Conservation (phyloP, 2,113 vertebrate species). For the Aptenodytes patagonicus region DNA sequence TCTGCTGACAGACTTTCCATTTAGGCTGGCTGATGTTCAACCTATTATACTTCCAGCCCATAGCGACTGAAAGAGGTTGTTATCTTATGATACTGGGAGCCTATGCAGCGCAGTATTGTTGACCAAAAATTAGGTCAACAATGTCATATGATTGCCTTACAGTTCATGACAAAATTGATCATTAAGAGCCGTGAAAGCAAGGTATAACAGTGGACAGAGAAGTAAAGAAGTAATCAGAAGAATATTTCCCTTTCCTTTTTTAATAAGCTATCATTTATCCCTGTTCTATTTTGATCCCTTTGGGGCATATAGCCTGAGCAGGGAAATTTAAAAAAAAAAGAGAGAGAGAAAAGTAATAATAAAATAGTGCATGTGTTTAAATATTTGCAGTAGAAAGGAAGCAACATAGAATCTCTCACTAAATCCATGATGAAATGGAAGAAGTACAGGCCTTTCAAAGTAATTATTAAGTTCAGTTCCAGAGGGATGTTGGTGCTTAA, state of each 20-base stretch:
- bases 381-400: conserved; percentile 18
- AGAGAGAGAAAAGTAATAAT: neutral
- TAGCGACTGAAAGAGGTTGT: neutral
- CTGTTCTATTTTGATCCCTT: neutral
- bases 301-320: neutral
- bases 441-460: neutral
- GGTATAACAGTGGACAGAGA: neutral
- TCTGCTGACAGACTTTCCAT: neutral
- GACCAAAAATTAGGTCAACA: conserved; percentile 44
- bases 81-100: neutral
- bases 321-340: neutral
- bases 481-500: neutral
- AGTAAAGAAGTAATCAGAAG: neutral
- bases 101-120: neutral
- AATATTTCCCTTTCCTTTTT: conserved; percentile 4
- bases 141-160: neutral
- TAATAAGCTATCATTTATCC: conserved; percentile 22
- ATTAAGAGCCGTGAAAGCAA: neutral
- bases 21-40: neutral
- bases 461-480: neutral
- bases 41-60: neutral
- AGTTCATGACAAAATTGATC: neutral
- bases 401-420: neutral
- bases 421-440: neutral
- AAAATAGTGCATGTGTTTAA: neutral